Conservation (phyloP, 1,140 invertebrate species). For the Drosophila asahinai region DNA sequence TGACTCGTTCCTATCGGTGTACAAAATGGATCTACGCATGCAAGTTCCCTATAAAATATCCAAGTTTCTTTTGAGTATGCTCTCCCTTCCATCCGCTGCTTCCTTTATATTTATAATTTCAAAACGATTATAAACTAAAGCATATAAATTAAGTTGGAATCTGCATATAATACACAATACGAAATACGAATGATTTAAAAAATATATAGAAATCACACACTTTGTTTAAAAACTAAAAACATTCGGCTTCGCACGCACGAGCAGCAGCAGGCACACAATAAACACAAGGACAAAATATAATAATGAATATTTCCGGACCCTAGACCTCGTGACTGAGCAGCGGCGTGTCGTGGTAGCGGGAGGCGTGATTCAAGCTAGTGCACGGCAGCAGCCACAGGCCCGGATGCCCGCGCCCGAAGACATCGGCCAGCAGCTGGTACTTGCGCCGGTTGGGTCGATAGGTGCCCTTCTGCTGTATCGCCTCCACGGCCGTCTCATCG, state of each 20-base stretch:
- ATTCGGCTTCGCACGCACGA: neutral
- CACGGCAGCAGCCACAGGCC: slow-evolving; percentile 89
- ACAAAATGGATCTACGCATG: slow-evolving; percentile 54
- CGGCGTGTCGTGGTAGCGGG: slow-evolving; percentile 86
- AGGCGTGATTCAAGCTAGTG: slow-evolving; percentile 86
- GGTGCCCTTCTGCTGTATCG: slow-evolving; percentile 89
- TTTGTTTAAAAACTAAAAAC: slow-evolving; percentile 53
- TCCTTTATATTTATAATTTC: slow-evolving; percentile 47
- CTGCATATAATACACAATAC: slow-evolving; percentile 62
- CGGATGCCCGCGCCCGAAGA: slow-evolving; percentile 91
- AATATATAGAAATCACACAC: slow-evolving; percentile 47
- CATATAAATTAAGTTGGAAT: slow-evolving; percentile 62
- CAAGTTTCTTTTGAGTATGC: slow-evolving; percentile 62
- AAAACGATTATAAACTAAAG: slow-evolving; percentile 60
- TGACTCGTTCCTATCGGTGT: slow-evolving; percentile 16
- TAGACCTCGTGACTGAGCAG: slow-evolving; percentile 88
- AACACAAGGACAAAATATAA: slow-evolving; percentile 50
- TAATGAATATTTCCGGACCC: slow-evolving; percentile 51
- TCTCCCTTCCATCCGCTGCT: slow-evolving; percentile 10
- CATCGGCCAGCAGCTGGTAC: slow-evolving; percentile 90
- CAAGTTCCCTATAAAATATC: slow-evolving; percentile 62
- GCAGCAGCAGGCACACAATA: slow-evolving; percentile 24
- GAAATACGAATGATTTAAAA: slow-evolving; percentile 33
- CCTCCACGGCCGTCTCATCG: slow-evolving; percentile 90
- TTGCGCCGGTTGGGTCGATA: slow-evolving; percentile 89